Evolutionary conservation across 2,797 vertebrate species (phyloP), one percentile per base, ranked within the genome.

Genomic region (Eospalax fontanierii): DNA sequence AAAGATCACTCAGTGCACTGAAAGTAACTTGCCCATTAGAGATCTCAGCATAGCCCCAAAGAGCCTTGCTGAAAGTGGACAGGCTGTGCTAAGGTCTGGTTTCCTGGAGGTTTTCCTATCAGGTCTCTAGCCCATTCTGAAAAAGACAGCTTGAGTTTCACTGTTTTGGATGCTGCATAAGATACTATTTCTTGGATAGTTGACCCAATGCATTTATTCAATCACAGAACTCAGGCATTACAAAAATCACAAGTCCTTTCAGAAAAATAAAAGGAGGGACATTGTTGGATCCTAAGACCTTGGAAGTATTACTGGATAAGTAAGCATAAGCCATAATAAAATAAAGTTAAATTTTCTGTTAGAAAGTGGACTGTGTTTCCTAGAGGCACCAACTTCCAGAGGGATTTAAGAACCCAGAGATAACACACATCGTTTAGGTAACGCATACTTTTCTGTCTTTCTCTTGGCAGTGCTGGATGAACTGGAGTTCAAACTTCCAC

Each of bases 181-280:
- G 63, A 43, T n/a, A 59, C 33, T 84, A 57, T 43, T 87, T 80
- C 75, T 86, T 75, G 26, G 54, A 85, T 78, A 46, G 40, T 0
- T 71, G 73, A 97, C 89, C 24, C 33, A 16, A 59, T 82, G 50
- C 75, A 75, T 93, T 96, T 79, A 75, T 87, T 95, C 90, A 91
- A 89, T 87, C 28, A 46, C 7, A 35, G 43, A 75, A 59, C 38
- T 92, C 65, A 46, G 87, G 50, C 24, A 61, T 85, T 63, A 78
- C 35, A 92, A 78, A 82, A 89, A 68, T 46, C 76, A 73, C 6
- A 95, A 96, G n/a, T 40, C 86, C 80, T 95, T 91, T 78, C 90
- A 93, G 92, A 84, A 95, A 98, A 96, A 95, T 38, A 61, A 96
- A 97, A 96, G 65, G 87, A 90, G 87, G 33, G 68, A 33, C 28